Percentiles rank a stretch among this genome's conserved stretches.
Conservation (phyloP, 2,888 invertebrate genomes). For the Melanostoma mellinum region DNA sequence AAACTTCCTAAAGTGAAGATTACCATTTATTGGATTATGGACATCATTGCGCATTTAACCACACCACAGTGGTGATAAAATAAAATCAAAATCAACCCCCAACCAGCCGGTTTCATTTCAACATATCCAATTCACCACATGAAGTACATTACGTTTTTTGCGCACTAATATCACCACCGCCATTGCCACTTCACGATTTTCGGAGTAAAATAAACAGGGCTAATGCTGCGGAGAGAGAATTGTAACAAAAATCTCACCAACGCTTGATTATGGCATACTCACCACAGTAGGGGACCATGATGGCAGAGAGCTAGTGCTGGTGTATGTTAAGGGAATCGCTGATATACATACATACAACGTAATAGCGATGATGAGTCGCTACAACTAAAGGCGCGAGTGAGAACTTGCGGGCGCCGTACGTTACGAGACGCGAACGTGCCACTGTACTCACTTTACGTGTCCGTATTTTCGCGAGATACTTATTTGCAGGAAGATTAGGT, state of each 20-base stretch:
- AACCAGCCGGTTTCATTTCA: conserved; percentile 35
- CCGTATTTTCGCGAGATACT: conserved; percentile 70
- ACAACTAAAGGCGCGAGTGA: conserved; percentile 57
- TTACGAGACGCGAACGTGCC: conserved; percentile 72
- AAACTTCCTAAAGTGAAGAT: conserved; percentile 57
- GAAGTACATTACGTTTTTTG: not conserved
- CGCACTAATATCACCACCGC: conserved; percentile 11
- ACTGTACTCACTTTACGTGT: conserved; percentile 72
- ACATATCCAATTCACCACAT: conserved; percentile 12
- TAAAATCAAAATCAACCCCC: conserved; percentile 57
- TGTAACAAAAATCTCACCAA: conserved; percentile 35
- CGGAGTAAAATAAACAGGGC: conserved; percentile 28
- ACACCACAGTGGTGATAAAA: conserved; percentile 50
- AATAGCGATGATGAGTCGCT: conserved; percentile 20
- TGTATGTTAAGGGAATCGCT: not conserved
- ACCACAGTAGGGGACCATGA: conserved; percentile 47
- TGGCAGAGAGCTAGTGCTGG: conserved; percentile 1
- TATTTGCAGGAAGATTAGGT: conserved; percentile 56
- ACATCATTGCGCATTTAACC: conserved; percentile 65
- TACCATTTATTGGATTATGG: conserved; percentile 70
- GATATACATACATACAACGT: conserved; percentile 17
- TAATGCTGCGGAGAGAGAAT: conserved; percentile 19
- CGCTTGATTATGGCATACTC: conserved; percentile 31
- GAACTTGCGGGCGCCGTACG: conserved; percentile 70
- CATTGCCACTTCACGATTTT: not conserved